Conservation (phyloP, 2,797 vertebrate genomes). For the Myotis planiceps region DNA sequence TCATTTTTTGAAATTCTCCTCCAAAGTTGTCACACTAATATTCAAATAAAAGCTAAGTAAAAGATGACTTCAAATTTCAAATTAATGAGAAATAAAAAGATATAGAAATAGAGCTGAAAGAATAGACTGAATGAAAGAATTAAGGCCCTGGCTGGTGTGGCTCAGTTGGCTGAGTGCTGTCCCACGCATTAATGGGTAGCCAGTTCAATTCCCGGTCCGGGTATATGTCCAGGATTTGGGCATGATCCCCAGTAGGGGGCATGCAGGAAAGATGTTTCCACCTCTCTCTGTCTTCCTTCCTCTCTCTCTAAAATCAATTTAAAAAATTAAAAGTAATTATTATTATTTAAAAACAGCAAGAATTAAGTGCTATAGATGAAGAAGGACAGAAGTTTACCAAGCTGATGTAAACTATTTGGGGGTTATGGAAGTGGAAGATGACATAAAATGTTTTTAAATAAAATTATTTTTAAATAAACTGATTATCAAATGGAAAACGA, state of each 20-base stretch:
- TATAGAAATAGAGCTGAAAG: background rate
- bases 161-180: background rate
- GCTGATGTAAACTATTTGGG: background rate
- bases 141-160: background rate
- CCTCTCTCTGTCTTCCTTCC: background rate
- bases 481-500: background rate
- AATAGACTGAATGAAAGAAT: background rate
- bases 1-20: background rate
- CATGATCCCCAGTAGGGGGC: too few relatives aligned
- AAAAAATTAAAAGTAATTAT: too few relatives aligned
- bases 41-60: background rate
- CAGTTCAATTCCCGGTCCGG: background rate
- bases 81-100: background rate
- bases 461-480: background rate
- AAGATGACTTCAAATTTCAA: background rate
- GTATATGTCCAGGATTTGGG: background rate
- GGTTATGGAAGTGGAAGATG: background rate
- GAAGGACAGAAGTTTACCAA: background rate
- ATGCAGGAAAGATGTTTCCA: background rate
- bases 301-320: background rate
- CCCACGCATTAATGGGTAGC: background rate
- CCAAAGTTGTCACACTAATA: background rate
- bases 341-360: background rate
- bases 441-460: background rate
- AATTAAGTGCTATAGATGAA: background rate